Evolutionary conservation across 2,888 invertebrate genomes (phyloP).

Genomic region (Sycophila texana): DNA sequence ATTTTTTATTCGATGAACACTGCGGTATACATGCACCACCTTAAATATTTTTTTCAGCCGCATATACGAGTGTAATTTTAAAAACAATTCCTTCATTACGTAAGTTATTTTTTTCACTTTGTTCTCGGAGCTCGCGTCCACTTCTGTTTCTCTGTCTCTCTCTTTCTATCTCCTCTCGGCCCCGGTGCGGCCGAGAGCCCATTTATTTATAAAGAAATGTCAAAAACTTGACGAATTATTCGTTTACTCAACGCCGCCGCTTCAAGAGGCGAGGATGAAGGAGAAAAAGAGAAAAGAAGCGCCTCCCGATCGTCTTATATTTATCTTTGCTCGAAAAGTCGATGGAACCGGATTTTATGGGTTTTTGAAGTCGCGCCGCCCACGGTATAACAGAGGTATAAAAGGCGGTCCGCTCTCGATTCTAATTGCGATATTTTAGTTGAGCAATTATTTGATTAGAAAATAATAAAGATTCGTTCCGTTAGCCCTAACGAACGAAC

Average conservation of each 20-base stretch:
- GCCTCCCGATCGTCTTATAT: constrained; percentile 51
- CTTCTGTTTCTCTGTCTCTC: constrained; percentile 10
- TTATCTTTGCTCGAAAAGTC: constrained; percentile 55
- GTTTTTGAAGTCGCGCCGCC: constrained; percentile 46
- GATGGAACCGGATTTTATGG: constrained; percentile 53
- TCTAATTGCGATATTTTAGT: constrained; percentile 55
- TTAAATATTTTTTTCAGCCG: not conserved
- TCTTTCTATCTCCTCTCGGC: not conserved
- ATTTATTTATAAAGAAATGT: constrained; percentile 58
- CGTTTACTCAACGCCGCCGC: constrained; percentile 54
- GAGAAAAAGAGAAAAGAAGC: constrained; percentile 13
- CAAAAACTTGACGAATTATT: constrained; percentile 58
- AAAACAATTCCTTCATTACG: constrained; percentile 16
- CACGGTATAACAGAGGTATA: constrained; percentile 50
- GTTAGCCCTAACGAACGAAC: too few relatives aligned
- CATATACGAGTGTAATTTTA: not conserved
- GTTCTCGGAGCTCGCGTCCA: not conserved
- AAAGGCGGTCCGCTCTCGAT: constrained; percentile 40
- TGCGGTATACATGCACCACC: not conserved
- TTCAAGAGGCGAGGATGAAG: not conserved
- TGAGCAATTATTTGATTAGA: constrained; percentile 54
- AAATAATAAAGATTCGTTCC: constrained; percentile 18
- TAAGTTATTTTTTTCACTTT: constrained; percentile 29
- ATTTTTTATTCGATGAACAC: not conserved
- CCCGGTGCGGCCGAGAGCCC: constrained; percentile 19